Evolutionary conservation across 2,113 vertebrate genomes (phyloP).

Genomic region (Ctenodactylus gundi): DNA sequence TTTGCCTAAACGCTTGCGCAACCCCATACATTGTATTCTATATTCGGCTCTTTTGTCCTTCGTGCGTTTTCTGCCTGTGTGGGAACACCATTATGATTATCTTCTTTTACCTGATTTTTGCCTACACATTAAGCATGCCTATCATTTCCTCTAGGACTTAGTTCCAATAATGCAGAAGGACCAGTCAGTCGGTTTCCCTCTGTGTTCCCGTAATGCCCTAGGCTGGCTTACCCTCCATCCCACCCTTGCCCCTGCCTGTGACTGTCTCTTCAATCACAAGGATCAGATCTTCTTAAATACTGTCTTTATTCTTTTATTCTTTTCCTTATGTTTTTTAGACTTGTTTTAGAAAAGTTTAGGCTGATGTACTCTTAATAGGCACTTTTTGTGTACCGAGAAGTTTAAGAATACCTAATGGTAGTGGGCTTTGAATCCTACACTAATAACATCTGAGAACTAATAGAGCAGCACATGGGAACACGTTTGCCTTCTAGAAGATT

Average conservation of each 20-base stretch:
- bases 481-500: neutral
- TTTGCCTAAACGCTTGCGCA: neutral
- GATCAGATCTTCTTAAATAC: neutral
- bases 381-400: neutral
- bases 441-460: conserved; percentile 4
- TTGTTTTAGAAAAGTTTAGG: conserved; percentile 36
- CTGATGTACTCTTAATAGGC: neutral
- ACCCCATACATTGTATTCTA: neutral
- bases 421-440: neutral
- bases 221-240: too few species aligned
- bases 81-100: neutral
- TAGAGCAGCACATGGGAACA: neutral
- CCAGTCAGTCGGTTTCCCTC: neutral
- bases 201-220: neutral
- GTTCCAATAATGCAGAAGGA: neutral
- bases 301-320: neutral
- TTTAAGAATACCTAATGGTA: neutral
- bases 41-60: neutral
- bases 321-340: neutral
- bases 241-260: neutral
- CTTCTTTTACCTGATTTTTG: neutral
- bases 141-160: neutral
- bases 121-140: neutral
- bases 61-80: neutral
- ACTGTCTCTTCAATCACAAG: neutral